A percentile compares a stretch with the other conserved stretches of the same genome.
These are phyloP conservation scores for Eupithecia centaureata DNA, from an alignment of 2,888 invertebrate genomes.

Conservation along the genomic window DNA sequence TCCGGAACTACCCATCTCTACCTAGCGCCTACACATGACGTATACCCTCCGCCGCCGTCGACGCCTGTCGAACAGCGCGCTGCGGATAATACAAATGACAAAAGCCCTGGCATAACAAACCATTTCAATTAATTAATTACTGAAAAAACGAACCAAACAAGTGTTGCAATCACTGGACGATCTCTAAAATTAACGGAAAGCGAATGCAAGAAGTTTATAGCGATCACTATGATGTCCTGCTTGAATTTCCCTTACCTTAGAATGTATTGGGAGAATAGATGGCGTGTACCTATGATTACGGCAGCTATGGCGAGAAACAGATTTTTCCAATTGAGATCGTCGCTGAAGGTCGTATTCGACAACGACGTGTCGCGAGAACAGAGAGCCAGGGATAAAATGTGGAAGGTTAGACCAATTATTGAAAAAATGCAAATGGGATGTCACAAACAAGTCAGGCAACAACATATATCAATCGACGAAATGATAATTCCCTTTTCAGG, in stretches of 20 bases:
- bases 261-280: slow-evolving; percentile 27
- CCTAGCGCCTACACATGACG: no score
- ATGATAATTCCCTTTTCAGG: slow-evolving; percentile 38
- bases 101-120: slow-evolving; percentile 1
- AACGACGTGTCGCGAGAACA: slow-evolving; percentile 21
- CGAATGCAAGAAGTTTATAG: slow-evolving; percentile 22
- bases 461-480: slow-evolving; percentile 30
- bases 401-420: slow-evolving; percentile 30
- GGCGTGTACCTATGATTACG: no score
- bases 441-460: slow-evolving; percentile 9
- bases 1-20: no score
- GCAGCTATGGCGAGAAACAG: no score
- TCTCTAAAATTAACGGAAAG: slow-evolving; percentile 22
- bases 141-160: slow-evolving; percentile 23
- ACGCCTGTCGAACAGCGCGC: background rate
- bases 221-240: slow-evolving; percentile 17
- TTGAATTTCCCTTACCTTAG: slow-evolving; percentile 19
- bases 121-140: slow-evolving; percentile 18
- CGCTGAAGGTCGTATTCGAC: slow-evolving; percentile 33
- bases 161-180: slow-evolving; percentile 14
- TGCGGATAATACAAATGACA: background rate
- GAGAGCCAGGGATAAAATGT: slow-evolving; percentile 26
- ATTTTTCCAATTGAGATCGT: slow-evolving; percentile 13
- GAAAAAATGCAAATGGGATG: slow-evolving; percentile 29
- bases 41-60: no score